Base-by-base conservation (phyloP, 1,140 invertebrate species). In the Drosophila busckii region DNA sequence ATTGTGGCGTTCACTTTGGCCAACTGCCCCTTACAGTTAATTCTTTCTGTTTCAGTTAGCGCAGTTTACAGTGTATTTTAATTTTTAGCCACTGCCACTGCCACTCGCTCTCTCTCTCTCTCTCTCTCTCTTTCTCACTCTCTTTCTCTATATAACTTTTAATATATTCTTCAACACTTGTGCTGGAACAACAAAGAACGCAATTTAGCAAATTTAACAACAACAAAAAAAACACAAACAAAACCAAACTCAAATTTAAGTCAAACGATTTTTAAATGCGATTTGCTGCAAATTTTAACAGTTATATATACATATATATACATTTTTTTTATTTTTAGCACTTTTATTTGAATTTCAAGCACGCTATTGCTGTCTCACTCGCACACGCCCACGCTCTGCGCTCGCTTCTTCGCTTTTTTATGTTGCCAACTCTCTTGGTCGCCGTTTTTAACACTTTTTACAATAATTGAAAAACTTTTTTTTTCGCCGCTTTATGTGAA, bases 401-500 rank as follows among this genome's bases (percentile, higher is more conserved):
- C 4, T 12, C 16, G 26, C 38, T 2, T 3, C 9, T 20, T 13
- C 12, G 4, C 29, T 35, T 12, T 48, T n/a, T 25, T 25, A 23
- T 34, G 23, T n/a, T n/a, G n/a, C 31, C 13, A 13, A 12, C 32
- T 2, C 22, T 12, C 23, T 17, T 26, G 25, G 29, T 46, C 37
- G 65, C 15, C 26, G 34, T 73, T 69, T 80, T 76, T 68, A 78
- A 78, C 73, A 78, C 73, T 78, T 78, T 78, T 80, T 80, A 80
- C 68, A 78, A 78, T 78, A 78, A 78, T 80, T 78, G 73, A 78
- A 78, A 71, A 78, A 80, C 73, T 78, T 71, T 80, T 76, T 70
- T 65, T 38, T 46, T n/a, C n/a, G 69, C 45, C 50, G 69, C 53
- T 75, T 75, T 68, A 75, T 75, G 70, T 73, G 63, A 75, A 75